These are phyloP conservation scores for Zhuqinia jingwanae DNA, from an alignment of 2,888 invertebrate genomes.

Conservation along the genomic window DNA sequence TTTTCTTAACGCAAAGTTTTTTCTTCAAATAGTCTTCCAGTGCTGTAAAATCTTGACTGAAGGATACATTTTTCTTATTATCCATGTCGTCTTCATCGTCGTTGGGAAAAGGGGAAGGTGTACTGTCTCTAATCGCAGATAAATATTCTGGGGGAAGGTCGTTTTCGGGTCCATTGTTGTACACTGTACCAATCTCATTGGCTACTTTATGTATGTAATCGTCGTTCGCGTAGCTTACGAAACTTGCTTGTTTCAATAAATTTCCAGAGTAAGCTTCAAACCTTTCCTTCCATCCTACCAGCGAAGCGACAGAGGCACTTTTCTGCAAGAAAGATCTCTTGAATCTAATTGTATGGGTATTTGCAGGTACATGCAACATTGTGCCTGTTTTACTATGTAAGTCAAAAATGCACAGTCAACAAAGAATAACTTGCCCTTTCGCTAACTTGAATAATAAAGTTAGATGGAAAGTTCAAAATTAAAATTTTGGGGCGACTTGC, in stretches of 20 bases:
- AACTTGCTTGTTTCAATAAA: constrained; percentile 36
- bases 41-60: constrained; percentile 53
- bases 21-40: constrained; percentile 55
- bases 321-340: constrained; percentile 30
- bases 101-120: background rate
- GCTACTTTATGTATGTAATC: constrained; percentile 2
- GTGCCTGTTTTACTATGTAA: background rate
- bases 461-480: too few species aligned
- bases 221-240: constrained; percentile 25
- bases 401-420: too few species aligned
- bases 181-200: background rate
- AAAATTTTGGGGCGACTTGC: background rate
- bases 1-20: constrained; percentile 38
- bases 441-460: too few species aligned
- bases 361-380: too few species aligned
- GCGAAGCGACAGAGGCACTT: constrained; percentile 50
- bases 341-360: too few species aligned
- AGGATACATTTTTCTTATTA: constrained; percentile 1
- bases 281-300: constrained; percentile 56
- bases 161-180: background rate
- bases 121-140: background rate
- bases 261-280: constrained; percentile 39
- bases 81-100: too few species aligned
- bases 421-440: too few species aligned
- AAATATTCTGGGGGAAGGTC: constrained; percentile 38